Conservation (phyloP, 2,888 invertebrate species). For the Nipponacmea schrenckii region DNA sequence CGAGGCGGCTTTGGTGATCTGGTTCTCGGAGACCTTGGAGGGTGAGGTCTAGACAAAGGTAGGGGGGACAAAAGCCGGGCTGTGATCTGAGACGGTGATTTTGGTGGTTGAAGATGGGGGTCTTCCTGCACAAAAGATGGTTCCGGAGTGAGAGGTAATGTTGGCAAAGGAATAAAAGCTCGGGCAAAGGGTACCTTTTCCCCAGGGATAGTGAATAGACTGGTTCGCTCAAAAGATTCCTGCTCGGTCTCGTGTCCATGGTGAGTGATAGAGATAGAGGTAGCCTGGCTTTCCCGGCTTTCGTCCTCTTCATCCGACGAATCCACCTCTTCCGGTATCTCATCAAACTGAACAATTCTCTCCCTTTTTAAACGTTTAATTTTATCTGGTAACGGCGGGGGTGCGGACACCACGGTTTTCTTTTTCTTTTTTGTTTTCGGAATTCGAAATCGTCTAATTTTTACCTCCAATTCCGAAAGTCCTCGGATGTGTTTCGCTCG, state of each 20-base stretch:
- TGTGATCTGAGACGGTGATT: background rate
- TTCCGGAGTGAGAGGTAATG: background rate
- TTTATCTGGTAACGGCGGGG: background rate
- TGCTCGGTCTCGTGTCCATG: background rate
- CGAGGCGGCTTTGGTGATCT: background rate
- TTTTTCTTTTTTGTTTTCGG: background rate
- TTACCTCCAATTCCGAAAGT: background rate
- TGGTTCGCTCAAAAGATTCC: background rate
- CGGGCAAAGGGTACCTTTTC: background rate
- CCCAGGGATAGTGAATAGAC: background rate
- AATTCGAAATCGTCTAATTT: background rate
- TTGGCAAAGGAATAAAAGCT: background rate
- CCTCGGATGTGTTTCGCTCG: background rate
- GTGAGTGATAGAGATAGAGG: background rate
- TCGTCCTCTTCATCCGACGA: background rate
- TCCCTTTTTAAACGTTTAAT: background rate
- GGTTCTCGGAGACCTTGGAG: background rate
- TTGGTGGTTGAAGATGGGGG: background rate
- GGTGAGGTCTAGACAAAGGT: background rate
- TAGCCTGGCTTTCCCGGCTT: background rate
- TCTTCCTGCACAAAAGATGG: background rate
- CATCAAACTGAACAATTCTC: background rate
- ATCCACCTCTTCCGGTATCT: background rate
- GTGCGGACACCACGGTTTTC: background rate
- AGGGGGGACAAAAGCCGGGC: background rate